These are phyloP conservation scores for Conchocele bisecta DNA, from an alignment of 2,888 invertebrate genomes.

Conservation along the genomic window DNA sequence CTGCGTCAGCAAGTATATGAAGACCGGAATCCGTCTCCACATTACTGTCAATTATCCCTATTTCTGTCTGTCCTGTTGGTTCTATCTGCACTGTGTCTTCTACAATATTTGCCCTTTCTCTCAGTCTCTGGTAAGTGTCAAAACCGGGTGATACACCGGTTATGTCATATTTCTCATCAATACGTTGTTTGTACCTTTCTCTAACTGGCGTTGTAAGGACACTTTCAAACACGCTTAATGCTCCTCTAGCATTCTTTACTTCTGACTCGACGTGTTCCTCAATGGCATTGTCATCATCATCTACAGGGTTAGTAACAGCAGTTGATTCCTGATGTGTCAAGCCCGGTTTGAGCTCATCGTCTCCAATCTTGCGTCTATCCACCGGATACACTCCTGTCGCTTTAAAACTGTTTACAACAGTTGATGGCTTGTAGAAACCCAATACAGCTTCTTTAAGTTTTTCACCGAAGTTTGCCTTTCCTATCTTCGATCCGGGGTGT, in stretches of 20 bases:
- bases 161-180: slow-evolving; percentile 8
- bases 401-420: slow-evolving; percentile 47
- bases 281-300: neutral
- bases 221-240: slow-evolving; percentile 6
- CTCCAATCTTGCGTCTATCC: slow-evolving; percentile 1
- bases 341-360: neutral
- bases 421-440: slow-evolving; percentile 48
- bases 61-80: neutral
- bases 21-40: no score
- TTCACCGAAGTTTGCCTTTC: slow-evolving; percentile 22
- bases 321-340: slow-evolving; percentile 8
- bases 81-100: no score
- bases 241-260: neutral
- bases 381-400: slow-evolving; percentile 48
- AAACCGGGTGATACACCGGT: slow-evolving; percentile 14
- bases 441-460: slow-evolving; percentile 48
- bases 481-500: slow-evolving; percentile 22
- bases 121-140: slow-evolving; percentile 10
- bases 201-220: slow-evolving; percentile 12
- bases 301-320: neutral
- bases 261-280: neutral
- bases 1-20: neutral
- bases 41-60: no score
- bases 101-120: neutral
- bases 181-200: slow-evolving; percentile 9